phyloP scores from a whole-genome alignment of 2,888 invertebrate genomes.

The Hirtodrosophila duncani region DNA sequence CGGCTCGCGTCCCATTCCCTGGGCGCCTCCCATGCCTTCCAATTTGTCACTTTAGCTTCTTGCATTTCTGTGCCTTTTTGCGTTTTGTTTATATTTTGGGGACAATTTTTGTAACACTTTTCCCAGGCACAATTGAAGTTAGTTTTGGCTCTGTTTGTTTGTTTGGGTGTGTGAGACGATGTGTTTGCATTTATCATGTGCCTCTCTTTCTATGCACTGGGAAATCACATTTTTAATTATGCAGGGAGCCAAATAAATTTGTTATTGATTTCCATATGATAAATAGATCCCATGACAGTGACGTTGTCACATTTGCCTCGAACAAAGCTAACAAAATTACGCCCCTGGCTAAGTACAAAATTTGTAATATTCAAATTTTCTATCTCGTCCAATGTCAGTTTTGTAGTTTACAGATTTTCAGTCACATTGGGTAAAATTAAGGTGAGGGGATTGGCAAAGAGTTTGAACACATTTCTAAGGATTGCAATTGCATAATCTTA shows the following conservation, averaged over 20 bases:
- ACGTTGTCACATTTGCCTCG: too few species aligned
- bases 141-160: constrained; percentile 23
- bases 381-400: too few species aligned
- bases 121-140: constrained; percentile 40
- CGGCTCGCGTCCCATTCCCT: constrained; percentile 6
- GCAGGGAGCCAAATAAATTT: constrained; percentile 31
- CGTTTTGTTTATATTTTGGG: constrained; percentile 51
- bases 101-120: constrained; percentile 51
- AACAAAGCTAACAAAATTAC: too few species aligned
- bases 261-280: constrained; percentile 28
- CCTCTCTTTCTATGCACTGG: constrained; percentile 1
- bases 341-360: too few species aligned
- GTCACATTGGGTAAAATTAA: too few species aligned
- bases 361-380: too few species aligned
- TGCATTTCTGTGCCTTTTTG: constrained; percentile 36
- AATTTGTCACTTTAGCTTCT: constrained; percentile 59
- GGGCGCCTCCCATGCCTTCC: constrained; percentile 45
- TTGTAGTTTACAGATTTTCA: too few species aligned
- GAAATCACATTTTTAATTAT: constrained; percentile 47
- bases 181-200: constrained; percentile 15
- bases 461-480: too few species aligned
- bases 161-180: too few species aligned
- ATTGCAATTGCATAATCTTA: too few species aligned
- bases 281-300: too few species aligned
- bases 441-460: too few species aligned